Base-by-base conservation (phyloP, 2,888 invertebrate genomes). In the Myopa tessellatipennis region DNA sequence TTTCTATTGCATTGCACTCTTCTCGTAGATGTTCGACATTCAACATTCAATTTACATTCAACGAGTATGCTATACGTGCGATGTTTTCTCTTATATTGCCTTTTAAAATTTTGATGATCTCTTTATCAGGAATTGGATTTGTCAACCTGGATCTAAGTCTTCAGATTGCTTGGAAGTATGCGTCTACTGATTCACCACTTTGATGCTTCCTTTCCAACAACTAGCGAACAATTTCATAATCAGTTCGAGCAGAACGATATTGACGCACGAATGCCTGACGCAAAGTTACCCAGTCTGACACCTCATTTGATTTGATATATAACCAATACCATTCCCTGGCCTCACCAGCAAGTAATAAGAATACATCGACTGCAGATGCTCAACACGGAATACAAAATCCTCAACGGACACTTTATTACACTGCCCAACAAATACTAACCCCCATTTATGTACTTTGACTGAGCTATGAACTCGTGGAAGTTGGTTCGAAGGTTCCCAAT, bases 51-150 rank as follows among this genome's bases (percentile, higher is more conserved):
- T 26, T 26, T 26, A 26, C 26, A 26, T 26, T 26, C 26, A 26
- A 26, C 26, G 26, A 26, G 26, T 26, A 26, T 26, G 26, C 26
- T 26, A 26, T 26, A 26, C 26, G 26, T 26, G 26, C 26, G 26
- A 26, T 26, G 26, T 26, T 26, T 26, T 26, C 26, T 26, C 26
- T 26, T 26, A 77, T 40, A n/a, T 77, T 77, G 16, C 68, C 69
- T 36, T 77, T 77, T 26, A 78, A 26, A 2, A 78, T 74, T 26
- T 65, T 78, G 8, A 78, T 71, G 12, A 78, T 69, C 3, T 78
- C 78, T 8, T 50, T 50, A 34, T 78, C 70, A 1, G 70, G 36
- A 7, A 74, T 58, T 14, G 74, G 70, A 7, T 55, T 34, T 14
- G 4, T 34, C 36, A 78, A 38, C n/a, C 26, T 60, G 1, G 78